Conservation (phyloP, 2,113 vertebrate species). For the Leptodactylus fuscus region DNA sequence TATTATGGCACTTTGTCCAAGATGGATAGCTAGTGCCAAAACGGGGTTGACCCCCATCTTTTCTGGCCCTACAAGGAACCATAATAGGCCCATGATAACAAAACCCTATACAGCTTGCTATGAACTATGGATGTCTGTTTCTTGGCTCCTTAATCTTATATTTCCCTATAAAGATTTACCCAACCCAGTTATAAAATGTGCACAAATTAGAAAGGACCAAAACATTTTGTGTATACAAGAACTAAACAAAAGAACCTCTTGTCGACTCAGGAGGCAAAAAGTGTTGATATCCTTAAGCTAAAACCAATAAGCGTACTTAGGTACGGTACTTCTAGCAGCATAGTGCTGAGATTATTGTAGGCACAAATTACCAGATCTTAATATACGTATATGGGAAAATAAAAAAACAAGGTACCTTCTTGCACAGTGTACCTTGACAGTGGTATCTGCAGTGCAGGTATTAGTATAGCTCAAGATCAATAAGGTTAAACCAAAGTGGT, state of each 20-base stretch:
- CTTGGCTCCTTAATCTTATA: background rate
- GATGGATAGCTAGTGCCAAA: background rate
- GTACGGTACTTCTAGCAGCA: slow-evolving; percentile 18
- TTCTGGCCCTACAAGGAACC: background rate
- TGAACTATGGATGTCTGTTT: background rate
- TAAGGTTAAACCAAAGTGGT: slow-evolving; percentile 43
- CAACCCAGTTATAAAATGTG: slow-evolving; percentile 23
- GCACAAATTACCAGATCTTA: slow-evolving; percentile 44
- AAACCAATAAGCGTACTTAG: background rate
- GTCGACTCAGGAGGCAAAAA: background rate
- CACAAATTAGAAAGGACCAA: slow-evolving; percentile 53
- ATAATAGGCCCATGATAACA: background rate
- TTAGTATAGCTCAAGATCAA: slow-evolving; percentile 45
- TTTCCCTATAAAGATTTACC: background rate
- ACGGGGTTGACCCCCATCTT: background rate
- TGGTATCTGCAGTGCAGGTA: slow-evolving; percentile 54
- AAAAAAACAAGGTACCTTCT: slow-evolving; percentile 28
- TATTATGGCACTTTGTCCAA: background rate
- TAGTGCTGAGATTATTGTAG: slow-evolving; percentile 21
- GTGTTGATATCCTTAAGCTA: background rate
- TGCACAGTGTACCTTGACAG: slow-evolving; percentile 19
- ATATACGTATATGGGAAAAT: background rate
- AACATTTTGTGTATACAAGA: background rate
- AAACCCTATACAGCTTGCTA: background rate
- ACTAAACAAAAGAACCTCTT: background rate